A percentile compares a stretch with the other conserved stretches of the same genome.
Evolutionary conservation across 2,797 vertebrate species (phyloP).

Genomic region (Thalassophryne amazonica): DNA sequence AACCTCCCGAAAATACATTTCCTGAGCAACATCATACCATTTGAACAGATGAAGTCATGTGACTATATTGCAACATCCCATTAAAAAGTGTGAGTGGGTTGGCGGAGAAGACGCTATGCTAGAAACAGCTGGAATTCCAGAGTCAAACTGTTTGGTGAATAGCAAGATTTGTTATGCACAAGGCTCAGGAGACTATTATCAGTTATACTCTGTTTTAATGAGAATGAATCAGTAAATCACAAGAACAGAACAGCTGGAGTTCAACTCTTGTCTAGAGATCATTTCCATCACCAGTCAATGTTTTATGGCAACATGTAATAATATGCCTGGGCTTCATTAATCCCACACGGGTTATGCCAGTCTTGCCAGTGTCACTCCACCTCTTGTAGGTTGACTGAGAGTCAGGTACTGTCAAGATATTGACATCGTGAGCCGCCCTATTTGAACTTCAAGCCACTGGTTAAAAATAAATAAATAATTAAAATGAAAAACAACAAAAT

Average conservation of each 20-base stretch:
- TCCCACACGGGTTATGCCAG: no score
- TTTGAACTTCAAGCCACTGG: no score
- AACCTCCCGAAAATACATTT: slow-evolving; percentile 65
- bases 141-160: slow-evolving; percentile 42
- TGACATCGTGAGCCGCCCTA: no score
- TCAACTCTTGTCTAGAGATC: not conserved
- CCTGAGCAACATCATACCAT: slow-evolving; percentile 28
- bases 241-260: not conserved
- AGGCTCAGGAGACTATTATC: slow-evolving; percentile 22
- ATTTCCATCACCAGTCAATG: not conserved
- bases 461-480: no score
- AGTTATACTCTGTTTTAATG: no score
- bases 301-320: no score
- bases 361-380: no score
- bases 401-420: no score
- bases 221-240: no score
- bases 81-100: slow-evolving; percentile 9
- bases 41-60: slow-evolving; percentile 38
- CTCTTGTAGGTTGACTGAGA: no score
- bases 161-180: slow-evolving; percentile 2
- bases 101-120: slow-evolving; percentile 34
- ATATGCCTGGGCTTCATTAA: no score
- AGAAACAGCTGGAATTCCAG: slow-evolving; percentile 61
- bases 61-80: slow-evolving; percentile 25
- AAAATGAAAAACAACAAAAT: no score